Conservation (phyloP, 1,140 invertebrate genomes). For the Helicorthomorpha holstii region DNA sequence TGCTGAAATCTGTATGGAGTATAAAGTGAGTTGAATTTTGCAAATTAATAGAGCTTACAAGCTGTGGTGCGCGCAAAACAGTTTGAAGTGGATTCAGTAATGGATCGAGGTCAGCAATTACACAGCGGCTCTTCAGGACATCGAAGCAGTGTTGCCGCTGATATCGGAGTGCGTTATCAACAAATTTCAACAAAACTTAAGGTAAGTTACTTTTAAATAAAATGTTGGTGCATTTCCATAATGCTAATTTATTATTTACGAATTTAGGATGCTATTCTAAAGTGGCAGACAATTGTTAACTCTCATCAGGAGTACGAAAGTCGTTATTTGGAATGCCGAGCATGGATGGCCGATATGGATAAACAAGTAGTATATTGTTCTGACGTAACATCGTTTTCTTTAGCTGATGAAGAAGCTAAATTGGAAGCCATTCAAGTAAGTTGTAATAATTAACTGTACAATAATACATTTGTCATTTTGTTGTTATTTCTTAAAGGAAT, state of each 20-base stretch:
- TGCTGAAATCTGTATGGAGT: no score
- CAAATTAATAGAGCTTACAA: slow-evolving; percentile 54
- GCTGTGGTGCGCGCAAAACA: slow-evolving; percentile 79
- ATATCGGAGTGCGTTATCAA: slow-evolving; percentile 77
- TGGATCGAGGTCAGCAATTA: slow-evolving; percentile 69
- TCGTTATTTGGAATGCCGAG: slow-evolving; percentile 53
- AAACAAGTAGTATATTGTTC: slow-evolving; percentile 69
- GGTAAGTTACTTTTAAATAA: slow-evolving; percentile 18
- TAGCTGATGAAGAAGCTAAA: slow-evolving; percentile 70
- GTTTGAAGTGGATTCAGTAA: slow-evolving; percentile 78
- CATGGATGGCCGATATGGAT: slow-evolving; percentile 69
- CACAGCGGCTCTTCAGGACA: slow-evolving; percentile 39
- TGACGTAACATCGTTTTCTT: slow-evolving; percentile 56
- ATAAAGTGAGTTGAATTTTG: no score
- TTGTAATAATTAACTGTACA: not conserved
- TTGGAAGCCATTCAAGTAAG: slow-evolving; percentile 47
- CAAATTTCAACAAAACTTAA: slow-evolving; percentile 76
- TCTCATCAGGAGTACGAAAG: slow-evolving; percentile 76
- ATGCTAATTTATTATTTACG: slow-evolving; percentile 1
- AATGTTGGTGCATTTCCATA: not conserved
- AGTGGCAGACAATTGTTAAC: slow-evolving; percentile 81
- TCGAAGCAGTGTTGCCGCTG: slow-evolving; percentile 48
- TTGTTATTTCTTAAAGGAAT: slow-evolving; percentile 38
- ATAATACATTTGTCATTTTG: not conserved
- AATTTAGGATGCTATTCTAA: slow-evolving; percentile 51